Percentiles rank a stretch among this genome's conserved stretches.
phyloP scores from a whole-genome alignment of 2,113 vertebrate species.

The Sitta europaea region DNA sequence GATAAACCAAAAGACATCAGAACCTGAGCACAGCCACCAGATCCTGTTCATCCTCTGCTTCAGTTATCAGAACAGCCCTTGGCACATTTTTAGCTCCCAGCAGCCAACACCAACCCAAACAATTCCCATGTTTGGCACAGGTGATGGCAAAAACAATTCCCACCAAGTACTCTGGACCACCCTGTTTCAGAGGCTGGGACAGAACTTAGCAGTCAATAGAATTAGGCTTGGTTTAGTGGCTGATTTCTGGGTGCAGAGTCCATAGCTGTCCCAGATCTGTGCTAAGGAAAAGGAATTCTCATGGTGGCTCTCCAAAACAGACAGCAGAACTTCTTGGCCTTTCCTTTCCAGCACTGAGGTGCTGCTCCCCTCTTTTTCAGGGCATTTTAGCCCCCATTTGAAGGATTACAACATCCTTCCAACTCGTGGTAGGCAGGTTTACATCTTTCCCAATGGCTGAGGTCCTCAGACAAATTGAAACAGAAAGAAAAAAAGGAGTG shows the following conservation, averaged over 20 bases:
- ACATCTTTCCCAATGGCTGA: not conserved
- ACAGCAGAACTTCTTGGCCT: not conserved
- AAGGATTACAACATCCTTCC: not conserved
- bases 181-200: not conserved
- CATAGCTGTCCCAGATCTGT: not conserved
- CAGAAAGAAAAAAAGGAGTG: not conserved
- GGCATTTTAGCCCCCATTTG: not conserved
- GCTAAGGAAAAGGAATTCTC: not conserved
- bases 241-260: not conserved
- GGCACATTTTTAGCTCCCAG: not conserved
- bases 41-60: not conserved
- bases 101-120: not conserved
- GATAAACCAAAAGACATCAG: not conserved
- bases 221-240: not conserved
- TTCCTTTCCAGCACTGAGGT: not conserved
- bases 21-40: not conserved
- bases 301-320: accelerated
- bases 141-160: not conserved
- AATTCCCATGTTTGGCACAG: not conserved
- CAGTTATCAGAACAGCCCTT: not conserved
- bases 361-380: not conserved
- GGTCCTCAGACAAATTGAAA: not conserved
- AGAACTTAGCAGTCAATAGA: not conserved
- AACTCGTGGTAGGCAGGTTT: not conserved
- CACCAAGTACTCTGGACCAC: not conserved